Percentiles rank a stretch among this genome's conserved stretches.
Evolutionary conservation across 2,113 vertebrate genomes (phyloP).

Genomic region (Paradisaea rubra): DNA sequence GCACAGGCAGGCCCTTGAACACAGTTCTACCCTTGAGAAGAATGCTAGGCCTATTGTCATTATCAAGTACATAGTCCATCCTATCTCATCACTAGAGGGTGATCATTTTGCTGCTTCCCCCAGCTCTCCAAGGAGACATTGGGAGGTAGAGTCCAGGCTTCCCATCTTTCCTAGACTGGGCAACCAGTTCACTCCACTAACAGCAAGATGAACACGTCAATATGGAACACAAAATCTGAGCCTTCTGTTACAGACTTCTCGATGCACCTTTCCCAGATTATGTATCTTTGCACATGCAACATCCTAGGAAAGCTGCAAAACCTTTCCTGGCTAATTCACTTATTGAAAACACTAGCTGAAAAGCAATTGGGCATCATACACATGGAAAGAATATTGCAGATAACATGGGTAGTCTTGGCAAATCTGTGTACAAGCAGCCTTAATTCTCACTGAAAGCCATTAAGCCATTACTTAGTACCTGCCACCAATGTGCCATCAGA

Average conservation of each 20-base stretch:
- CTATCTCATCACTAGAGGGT: background rate
- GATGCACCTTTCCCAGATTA: background rate
- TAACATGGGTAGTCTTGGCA: background rate
- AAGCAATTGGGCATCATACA: background rate
- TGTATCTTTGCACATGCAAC: background rate
- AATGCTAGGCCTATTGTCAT: background rate
- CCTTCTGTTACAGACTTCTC: rapidly evolving
- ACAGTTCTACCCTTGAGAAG: background rate
- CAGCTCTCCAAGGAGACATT: background rate
- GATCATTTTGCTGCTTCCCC: background rate
- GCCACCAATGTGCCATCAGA: background rate
- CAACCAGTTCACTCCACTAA: background rate
- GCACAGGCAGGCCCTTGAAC: background rate
- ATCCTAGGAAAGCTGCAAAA: background rate
- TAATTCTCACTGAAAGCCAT: background rate
- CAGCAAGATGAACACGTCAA: background rate
- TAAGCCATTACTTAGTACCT: background rate
- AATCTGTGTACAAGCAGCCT: background rate
- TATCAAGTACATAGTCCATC: background rate
- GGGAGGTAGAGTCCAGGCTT: background rate
- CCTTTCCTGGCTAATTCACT: background rate
- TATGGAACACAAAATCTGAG: background rate
- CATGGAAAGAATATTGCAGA: background rate
- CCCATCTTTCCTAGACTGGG: background rate
- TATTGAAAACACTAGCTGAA: background rate